Evolutionary conservation across 2,888 invertebrate species (phyloP).

Genomic region (Ernsta delagoae): DNA sequence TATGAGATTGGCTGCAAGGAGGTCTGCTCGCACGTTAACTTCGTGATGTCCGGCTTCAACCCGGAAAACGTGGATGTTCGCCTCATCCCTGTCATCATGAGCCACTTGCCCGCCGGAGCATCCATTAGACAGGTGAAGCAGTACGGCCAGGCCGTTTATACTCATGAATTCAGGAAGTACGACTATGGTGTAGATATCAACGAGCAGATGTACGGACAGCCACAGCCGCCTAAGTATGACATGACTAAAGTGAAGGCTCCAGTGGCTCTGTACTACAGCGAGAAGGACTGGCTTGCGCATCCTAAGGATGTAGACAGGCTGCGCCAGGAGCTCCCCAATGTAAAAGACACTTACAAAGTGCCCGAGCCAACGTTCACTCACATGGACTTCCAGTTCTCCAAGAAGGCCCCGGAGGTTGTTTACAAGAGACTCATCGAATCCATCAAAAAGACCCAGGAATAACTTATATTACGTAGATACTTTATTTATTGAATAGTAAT

Average conservation of each 20-base stretch:
- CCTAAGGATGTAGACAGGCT: slow-evolving; percentile 85
- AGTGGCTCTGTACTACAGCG: slow-evolving; percentile 69
- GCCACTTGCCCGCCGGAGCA: slow-evolving; percentile 84
- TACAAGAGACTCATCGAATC: slow-evolving; percentile 68
- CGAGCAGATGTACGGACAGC: slow-evolving; percentile 64
- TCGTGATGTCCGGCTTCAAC: slow-evolving; percentile 86
- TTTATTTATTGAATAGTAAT: background rate
- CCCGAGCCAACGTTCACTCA: slow-evolving; percentile 76
- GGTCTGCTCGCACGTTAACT: slow-evolving; percentile 86
- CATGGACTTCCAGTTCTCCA: slow-evolving; percentile 77
- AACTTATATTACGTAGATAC: background rate
- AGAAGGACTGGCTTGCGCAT: slow-evolving; percentile 88
- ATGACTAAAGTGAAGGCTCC: slow-evolving; percentile 69
- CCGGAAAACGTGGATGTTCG: slow-evolving; percentile 80
- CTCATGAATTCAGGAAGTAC: slow-evolving; percentile 66
- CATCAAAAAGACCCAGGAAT: slow-evolving; percentile 51
- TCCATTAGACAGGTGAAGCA: slow-evolving; percentile 83
- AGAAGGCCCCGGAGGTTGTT: slow-evolving; percentile 62
- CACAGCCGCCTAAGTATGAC: slow-evolving; percentile 67
- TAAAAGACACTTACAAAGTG: slow-evolving; percentile 81
- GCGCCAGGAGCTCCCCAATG: slow-evolving; percentile 82
- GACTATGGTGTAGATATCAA: slow-evolving; percentile 70
- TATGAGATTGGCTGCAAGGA: slow-evolving; percentile 68
- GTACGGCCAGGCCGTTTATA: slow-evolving; percentile 78
- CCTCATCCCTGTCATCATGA: slow-evolving; percentile 80